Conservation (phyloP, 2,888 invertebrate species). For the Dendrolimus pini region DNA sequence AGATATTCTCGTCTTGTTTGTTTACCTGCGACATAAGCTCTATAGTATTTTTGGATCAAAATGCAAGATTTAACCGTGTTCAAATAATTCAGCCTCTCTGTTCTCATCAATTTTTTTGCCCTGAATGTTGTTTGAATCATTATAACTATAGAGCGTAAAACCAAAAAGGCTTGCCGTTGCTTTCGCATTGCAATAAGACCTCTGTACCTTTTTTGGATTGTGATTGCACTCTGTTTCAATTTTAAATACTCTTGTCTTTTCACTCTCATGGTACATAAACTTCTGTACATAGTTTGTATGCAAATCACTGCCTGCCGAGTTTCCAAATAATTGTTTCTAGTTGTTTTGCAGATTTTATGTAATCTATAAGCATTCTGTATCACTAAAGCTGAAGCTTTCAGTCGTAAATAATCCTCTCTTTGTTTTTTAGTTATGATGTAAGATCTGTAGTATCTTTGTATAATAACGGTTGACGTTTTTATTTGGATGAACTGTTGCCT, state of each 20-base stretch:
- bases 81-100: slow-evolving; percentile 44
- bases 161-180: slow-evolving; percentile 34
- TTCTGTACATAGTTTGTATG: slow-evolving; percentile 59
- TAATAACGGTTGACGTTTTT: slow-evolving; percentile 30
- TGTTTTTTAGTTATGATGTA: slow-evolving; percentile 34
- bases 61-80: slow-evolving; percentile 39
- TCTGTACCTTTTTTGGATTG: slow-evolving; percentile 56
- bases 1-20: slow-evolving; percentile 39
- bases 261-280: slow-evolving; percentile 39
- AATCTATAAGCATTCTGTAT: slow-evolving; percentile 30
- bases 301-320: slow-evolving; percentile 25
- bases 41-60: slow-evolving; percentile 57
- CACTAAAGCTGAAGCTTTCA: slow-evolving; percentile 28
- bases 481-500: slow-evolving; percentile 35
- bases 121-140: slow-evolving; percentile 49
- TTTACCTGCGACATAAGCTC: slow-evolving; percentile 32
- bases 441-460: slow-evolving; percentile 43
- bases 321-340: slow-evolving; percentile 29
- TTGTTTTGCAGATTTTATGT: slow-evolving; percentile 29
- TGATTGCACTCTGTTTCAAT: slow-evolving; percentile 29
- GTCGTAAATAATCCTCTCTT: slow-evolving; percentile 25
- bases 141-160: slow-evolving; percentile 23
- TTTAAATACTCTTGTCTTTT: slow-evolving; percentile 41
- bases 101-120: slow-evolving; percentile 41
- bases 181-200: slow-evolving; percentile 38